phyloP scores from a whole-genome alignment of 2,113 vertebrate species.

The Colaptes auratus region DNA sequence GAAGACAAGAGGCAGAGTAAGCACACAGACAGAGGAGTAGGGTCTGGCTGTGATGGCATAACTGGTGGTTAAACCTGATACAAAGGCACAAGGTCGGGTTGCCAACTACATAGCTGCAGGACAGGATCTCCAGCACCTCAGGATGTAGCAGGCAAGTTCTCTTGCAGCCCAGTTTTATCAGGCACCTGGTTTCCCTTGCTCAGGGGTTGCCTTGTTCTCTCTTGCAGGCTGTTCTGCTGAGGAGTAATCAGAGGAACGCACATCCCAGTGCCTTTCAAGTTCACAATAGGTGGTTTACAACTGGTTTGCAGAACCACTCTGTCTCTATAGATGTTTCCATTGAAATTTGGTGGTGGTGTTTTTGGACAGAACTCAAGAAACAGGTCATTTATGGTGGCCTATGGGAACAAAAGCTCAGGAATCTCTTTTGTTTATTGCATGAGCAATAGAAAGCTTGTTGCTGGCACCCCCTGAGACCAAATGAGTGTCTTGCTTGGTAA shows the following conservation, averaged over 20 bases:
- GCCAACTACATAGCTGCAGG: neutral
- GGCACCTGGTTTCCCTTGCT: neutral
- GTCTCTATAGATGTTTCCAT: neutral
- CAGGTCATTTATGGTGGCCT: neutral
- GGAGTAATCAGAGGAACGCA: neutral
- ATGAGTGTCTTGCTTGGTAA: neutral
- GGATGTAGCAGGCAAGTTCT: neutral
- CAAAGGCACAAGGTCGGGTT: neutral
- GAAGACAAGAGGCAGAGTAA: neutral
- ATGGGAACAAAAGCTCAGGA: neutral
- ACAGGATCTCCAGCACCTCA: neutral
- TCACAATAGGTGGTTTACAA: rapidly evolving
- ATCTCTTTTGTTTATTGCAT: neutral
- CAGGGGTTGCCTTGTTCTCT: neutral
- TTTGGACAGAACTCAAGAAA: rapidly evolving
- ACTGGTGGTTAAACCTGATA: neutral
- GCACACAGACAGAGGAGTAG: neutral
- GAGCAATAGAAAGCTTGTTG: neutral
- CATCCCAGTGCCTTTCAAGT: neutral
- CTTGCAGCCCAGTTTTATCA: too few species aligned
- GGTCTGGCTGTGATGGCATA: neutral
- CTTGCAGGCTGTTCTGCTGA: neutral
- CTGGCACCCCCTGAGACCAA: neutral
- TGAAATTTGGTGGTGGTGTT: neutral
- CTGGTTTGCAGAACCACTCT: neutral